A percentile compares a stretch with the other conserved stretches of the same genome.
Evolutionary conservation across 1,140 invertebrate species (phyloP).

Genomic region (Cepaea nemoralis): DNA sequence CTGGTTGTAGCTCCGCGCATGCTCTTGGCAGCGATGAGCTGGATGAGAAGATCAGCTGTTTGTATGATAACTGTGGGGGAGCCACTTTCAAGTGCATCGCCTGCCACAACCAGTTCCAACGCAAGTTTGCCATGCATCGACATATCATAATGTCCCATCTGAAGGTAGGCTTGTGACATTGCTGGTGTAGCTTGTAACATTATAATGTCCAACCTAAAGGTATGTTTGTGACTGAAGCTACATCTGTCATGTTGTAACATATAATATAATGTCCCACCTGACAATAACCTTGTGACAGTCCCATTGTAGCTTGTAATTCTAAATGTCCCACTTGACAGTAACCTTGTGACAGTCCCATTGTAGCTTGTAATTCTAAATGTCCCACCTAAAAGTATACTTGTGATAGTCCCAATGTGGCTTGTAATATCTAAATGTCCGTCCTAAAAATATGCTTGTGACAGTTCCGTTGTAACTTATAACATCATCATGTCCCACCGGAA

Average conservation of each 20-base stretch:
- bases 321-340: not conserved
- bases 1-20: not conserved
- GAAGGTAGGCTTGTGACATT: constrained; percentile 31
- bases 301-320: constrained; percentile 22
- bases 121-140: constrained; percentile 50
- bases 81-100: constrained; percentile 41
- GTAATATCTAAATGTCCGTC: no score
- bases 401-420: no score
- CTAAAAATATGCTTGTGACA: no score
- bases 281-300: not conserved
- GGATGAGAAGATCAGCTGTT: constrained; percentile 46
- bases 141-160: constrained; percentile 49
- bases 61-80: constrained; percentile 40
- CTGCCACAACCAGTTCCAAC: constrained; percentile 44
- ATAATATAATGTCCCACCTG: not conserved
- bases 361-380: no score
- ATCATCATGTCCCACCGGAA: no score
- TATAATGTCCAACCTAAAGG: no score
- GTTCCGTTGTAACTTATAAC: no score
- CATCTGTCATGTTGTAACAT: no score
- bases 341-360: no score
- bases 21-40: constrained; percentile 44
- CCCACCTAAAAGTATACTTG: no score
- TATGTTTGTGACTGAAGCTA: no score
- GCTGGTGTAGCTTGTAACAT: no score